Evolutionary conservation across 2,888 invertebrate genomes (phyloP).

Genomic region (Drosophila mayaguana): DNA sequence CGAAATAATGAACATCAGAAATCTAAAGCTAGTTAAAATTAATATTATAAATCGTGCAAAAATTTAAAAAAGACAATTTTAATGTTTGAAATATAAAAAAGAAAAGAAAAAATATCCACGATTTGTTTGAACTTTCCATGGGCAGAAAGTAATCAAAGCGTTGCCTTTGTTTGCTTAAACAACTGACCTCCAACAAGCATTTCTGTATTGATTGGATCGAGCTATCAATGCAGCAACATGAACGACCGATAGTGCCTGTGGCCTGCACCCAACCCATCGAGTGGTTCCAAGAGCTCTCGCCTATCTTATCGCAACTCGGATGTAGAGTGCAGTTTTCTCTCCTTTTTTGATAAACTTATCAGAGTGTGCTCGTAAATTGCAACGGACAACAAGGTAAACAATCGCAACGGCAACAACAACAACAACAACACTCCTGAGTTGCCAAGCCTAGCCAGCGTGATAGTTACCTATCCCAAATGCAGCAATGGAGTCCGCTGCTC

Average conservation of each 20-base stretch:
- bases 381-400: slow-evolving; percentile 75
- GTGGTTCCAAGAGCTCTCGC: slow-evolving; percentile 57
- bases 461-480: slow-evolving; percentile 48
- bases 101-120: slow-evolving; percentile 31
- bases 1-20: slow-evolving; percentile 55
- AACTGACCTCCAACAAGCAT: slow-evolving; percentile 83
- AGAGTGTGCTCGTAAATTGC: slow-evolving; percentile 75
- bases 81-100: slow-evolving; percentile 82
- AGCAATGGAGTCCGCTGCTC: slow-evolving; percentile 16
- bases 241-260: slow-evolving; percentile 70
- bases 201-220: slow-evolving; percentile 73
- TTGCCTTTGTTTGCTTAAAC: slow-evolving; percentile 64
- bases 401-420: slow-evolving; percentile 9
- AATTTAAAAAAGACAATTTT: slow-evolving; percentile 68
- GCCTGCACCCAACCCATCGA: slow-evolving; percentile 28
- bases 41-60: slow-evolving; percentile 72
- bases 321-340: slow-evolving; percentile 75
- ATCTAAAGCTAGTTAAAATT: slow-evolving; percentile 80
- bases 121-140: slow-evolving; percentile 64
- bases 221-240: slow-evolving; percentile 50
- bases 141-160: slow-evolving; percentile 41
- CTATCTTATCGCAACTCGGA: slow-evolving; percentile 73
- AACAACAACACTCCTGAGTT: slow-evolving; percentile 36
- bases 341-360: slow-evolving; percentile 65
- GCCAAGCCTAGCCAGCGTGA: slow-evolving; percentile 21